Evolutionary conservation across 2,797 vertebrate species (phyloP).

Genomic region (Alectoris magna): DNA sequence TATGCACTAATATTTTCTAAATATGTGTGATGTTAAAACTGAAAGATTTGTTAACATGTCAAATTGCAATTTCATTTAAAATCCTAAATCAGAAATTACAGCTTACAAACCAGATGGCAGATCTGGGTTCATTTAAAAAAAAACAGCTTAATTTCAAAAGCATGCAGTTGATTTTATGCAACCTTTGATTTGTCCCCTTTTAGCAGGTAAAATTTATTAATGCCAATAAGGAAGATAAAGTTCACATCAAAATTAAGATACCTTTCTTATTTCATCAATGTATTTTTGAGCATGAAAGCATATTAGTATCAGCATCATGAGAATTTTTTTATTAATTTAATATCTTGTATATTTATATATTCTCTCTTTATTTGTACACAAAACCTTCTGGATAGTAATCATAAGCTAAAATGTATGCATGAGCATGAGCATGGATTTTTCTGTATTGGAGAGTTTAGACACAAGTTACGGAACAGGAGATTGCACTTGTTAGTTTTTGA

Average conservation of each 20-base stretch:
- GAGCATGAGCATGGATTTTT: neutral
- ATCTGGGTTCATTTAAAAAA: too few species aligned
- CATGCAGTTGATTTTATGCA: neutral
- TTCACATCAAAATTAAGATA: neutral
- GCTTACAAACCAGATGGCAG: too few species aligned
- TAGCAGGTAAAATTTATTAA: neutral
- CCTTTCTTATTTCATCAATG: neutral
- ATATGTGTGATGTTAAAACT: too few species aligned
- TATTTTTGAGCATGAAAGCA: neutral
- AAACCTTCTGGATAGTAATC: neutral
- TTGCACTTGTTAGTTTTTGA: neutral
- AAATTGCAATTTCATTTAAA: too few species aligned
- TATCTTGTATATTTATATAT: neutral
- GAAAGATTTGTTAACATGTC: too few species aligned
- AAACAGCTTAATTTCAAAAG: neutral
- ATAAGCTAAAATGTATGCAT: neutral
- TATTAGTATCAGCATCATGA: neutral
- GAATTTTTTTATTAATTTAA: neutral
- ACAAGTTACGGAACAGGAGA: neutral
- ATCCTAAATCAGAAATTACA: too few species aligned
- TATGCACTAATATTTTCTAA: too few species aligned
- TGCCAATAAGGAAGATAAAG: neutral
- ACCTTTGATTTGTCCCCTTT: neutral
- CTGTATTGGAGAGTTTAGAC: neutral
- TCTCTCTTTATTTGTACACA: neutral